A percentile compares a stretch with the other conserved stretches of the same genome.
phyloP scores from a whole-genome alignment of 2,113 vertebrate species.

The Microcebus murinus region DNA sequence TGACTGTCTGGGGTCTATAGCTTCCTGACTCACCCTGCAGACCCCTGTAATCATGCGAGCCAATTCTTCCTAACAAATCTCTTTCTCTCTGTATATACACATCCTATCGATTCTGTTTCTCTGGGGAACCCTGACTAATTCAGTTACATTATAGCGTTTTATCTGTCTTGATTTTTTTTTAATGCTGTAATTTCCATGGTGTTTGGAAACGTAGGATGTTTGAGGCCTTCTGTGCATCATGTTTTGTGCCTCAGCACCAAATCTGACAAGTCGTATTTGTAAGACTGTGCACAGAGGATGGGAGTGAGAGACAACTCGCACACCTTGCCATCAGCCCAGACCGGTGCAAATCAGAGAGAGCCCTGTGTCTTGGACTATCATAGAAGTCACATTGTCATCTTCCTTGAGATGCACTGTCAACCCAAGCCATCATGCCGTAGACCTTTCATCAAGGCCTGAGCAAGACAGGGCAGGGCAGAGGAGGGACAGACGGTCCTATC shows the following conservation, averaged over 20 bases:
- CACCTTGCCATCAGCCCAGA: fast-evolving
- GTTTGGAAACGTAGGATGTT: neutral
- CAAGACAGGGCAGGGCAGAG: no score
- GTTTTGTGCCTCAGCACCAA: neutral
- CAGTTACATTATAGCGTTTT: neutral
- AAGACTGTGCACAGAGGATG: neutral
- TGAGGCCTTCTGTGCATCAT: neutral
- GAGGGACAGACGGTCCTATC: neutral
- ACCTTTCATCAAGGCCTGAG: neutral
- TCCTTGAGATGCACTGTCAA: neutral
- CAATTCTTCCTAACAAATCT: neutral
- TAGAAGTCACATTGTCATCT: neutral
- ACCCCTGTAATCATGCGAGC: neutral
- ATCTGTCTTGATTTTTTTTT: neutral
- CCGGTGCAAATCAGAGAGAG: neutral
- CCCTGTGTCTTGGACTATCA: neutral
- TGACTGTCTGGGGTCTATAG: neutral
- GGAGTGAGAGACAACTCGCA: neutral
- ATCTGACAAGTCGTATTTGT: neutral
- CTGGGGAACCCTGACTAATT: neutral
- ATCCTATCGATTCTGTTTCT: neutral
- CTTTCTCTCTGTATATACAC: neutral
- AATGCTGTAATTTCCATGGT: neutral
- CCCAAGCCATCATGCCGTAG: fast-evolving
- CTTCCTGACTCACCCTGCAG: neutral